A percentile compares a stretch with the other conserved stretches of the same genome.
These are phyloP conservation scores for Apteryx owenii DNA, from an alignment of 2,113 vertebrate genomes.

Conservation along the genomic window DNA sequence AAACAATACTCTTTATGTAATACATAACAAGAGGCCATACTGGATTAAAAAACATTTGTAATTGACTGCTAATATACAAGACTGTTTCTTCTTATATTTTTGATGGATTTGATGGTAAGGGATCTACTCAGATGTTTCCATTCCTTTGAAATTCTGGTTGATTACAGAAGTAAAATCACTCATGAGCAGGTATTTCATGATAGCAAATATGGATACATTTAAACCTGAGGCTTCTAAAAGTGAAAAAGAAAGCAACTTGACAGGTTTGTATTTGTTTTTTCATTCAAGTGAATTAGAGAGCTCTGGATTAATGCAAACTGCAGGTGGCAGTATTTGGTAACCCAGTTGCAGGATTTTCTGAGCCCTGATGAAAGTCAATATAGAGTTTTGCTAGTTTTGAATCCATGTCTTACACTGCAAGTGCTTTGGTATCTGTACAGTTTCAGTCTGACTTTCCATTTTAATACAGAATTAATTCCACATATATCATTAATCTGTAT, in stretches of 20 bases:
- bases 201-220: rapidly evolving
- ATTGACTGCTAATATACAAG: background rate
- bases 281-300: rapidly evolving
- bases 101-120: background rate
- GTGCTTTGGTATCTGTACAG: rapidly evolving
- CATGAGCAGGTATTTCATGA: background rate
- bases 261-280: rapidly evolving
- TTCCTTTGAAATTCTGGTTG: background rate
- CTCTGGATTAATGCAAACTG: background rate
- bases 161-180: background rate
- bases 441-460: background rate
- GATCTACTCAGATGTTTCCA: background rate
- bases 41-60: background rate
- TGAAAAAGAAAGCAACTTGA: rapidly evolving
- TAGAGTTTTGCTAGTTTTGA: rapidly evolving
- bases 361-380: rapidly evolving
- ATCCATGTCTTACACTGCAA: rapidly evolving
- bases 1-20: background rate
- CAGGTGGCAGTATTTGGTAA: conserved; percentile 48
- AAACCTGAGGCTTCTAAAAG: background rate
- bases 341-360: background rate
- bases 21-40: background rate
- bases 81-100: background rate
- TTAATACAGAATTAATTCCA: background rate
- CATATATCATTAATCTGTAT: background rate